These are phyloP conservation scores for Ennomos quercinarius DNA, from an alignment of 2,888 invertebrate species.

Conservation along the genomic window DNA sequence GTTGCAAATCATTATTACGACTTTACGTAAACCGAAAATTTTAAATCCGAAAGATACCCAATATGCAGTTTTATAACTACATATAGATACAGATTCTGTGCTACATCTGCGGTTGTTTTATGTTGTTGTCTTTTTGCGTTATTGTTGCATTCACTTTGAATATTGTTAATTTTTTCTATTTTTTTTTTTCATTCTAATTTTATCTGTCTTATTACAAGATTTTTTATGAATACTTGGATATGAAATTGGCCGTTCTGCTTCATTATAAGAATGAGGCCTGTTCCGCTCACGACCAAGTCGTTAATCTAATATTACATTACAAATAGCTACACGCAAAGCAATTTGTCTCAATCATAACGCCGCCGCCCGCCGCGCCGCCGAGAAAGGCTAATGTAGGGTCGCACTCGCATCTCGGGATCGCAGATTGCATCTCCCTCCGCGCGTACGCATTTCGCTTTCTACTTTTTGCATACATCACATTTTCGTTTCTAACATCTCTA, in stretches of 20 bases:
- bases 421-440: slow-evolving; percentile 52
- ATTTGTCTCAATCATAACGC: slow-evolving; percentile 32
- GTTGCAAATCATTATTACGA: no score
- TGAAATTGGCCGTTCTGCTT: not conserved
- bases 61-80: no score
- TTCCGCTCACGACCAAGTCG: not conserved
- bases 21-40: no score
- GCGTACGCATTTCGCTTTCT: slow-evolving; percentile 58
- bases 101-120: no score
- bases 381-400: slow-evolving; percentile 54
- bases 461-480: slow-evolving; percentile 40
- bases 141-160: no score
- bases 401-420: slow-evolving; percentile 32
- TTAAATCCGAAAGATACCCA: no score
- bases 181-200: no score
- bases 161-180: no score
- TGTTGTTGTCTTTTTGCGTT: no score
- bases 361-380: slow-evolving; percentile 36
- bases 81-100: no score
- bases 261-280: not conserved
- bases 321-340: slow-evolving; percentile 20
- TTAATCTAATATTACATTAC: slow-evolving; percentile 23
- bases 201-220: no score
- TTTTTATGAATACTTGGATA: no score
- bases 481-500: slow-evolving; percentile 25